Evolutionary conservation across 2,888 invertebrate genomes (phyloP), one percentile per base, ranked within the genome.

Genomic region (Ormyrus pomaceus): DNA sequence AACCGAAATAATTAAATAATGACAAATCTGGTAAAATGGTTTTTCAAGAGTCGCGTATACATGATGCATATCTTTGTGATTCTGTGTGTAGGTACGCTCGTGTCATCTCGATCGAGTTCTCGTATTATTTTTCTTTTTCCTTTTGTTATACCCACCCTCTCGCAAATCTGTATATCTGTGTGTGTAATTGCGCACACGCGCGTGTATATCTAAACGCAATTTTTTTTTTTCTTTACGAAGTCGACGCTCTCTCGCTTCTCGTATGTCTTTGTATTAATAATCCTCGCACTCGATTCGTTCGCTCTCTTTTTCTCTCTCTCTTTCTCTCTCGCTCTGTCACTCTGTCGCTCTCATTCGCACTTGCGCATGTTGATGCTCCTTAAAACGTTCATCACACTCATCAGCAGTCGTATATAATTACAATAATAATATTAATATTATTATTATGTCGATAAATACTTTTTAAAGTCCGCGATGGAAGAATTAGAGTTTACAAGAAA

Each of bases 1-100:
- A 95, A 95, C 94, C 88, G 94, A 95, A 95, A 94, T 94, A 94
- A 89, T 94, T 94, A 94, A 94, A 95, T 94, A 94, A 94, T 94
- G 94, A 94, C 93, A 94, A 93, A 93, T 94, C 93, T 94, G 94
- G 94, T 94, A 94, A 94, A 94, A 94, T 94, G 89, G 89, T 89
- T 90, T 85, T 85, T 89, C 93, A 94, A 94, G 93, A 92, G 92
- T 93, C 94, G 95, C 95, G 95, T 95, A 95, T 95, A 95, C 95
- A 94, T 94, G 92, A 92, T 93, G 93, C 91, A 93, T 94, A 92
- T 92, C 91, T 91, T 92, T 92, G 92, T 91, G 91, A 92, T 92
- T 92, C 92, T 92, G 92, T 93, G 85, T 86, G 84, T 86, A 87
- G 85, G 87, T 88, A 86, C 86, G 85, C 86, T 85, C 80, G 82